These are phyloP conservation scores for Phenganax marumi DNA, from an alignment of 92 coral and sea anemone species.

Conservation along the genomic window DNA sequence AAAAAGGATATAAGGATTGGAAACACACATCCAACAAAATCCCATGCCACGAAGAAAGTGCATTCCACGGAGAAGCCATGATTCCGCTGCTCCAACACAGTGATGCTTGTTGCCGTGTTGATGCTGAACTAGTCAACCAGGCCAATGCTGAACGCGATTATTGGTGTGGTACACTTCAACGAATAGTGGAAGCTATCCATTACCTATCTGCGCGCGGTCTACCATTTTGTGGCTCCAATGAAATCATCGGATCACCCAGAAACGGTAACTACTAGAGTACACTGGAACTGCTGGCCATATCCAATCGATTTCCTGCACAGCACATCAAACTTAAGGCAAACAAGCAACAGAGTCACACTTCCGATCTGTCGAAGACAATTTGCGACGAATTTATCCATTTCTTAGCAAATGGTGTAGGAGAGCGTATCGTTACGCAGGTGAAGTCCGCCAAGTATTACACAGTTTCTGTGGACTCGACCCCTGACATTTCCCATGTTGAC, in stretches of 20 bases:
- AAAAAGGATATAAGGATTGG: background rate
- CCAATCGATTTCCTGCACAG: conserved; percentile 14
- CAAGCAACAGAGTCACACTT: conserved; percentile 28
- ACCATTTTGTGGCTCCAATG: conserved; percentile 18
- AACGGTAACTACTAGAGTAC: conserved; percentile 19
- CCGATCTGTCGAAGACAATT: conserved; percentile 20
- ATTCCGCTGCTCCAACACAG: background rate
- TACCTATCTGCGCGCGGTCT: too few species aligned
- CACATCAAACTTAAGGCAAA: conserved; percentile 17
- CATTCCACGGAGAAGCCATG: background rate
- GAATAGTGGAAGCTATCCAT: background rate
- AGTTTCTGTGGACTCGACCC: conserved; percentile 31
- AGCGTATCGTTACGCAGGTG: conserved; percentile 4
- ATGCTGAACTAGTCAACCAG: background rate
- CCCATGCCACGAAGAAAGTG: background rate
- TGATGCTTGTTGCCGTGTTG: background rate
- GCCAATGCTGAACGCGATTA: background rate
- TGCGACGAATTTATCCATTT: conserved; percentile 18
- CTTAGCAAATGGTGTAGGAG: background rate
- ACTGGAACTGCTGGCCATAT: conserved; percentile 8
- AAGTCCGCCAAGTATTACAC: conserved; percentile 3
- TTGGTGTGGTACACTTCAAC: background rate
- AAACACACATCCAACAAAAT: background rate
- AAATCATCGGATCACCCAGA: conserved; percentile 15
- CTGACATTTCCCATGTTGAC: too few species aligned